Evolutionary conservation across 2,888 invertebrate genomes (phyloP).

Genomic region (Mylabris sibirica): DNA sequence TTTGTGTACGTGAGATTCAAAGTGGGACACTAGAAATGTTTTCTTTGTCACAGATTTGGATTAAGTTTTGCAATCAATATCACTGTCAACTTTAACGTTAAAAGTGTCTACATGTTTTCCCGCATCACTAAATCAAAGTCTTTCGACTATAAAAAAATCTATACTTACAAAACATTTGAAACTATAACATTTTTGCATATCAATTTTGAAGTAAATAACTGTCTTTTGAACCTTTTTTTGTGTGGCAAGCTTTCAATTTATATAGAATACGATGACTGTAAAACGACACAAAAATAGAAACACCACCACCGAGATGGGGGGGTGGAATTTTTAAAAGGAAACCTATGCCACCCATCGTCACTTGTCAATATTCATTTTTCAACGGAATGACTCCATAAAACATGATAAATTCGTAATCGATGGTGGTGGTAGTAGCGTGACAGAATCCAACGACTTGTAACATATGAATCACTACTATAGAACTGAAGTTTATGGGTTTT

Average conservation of each 20-base stretch:
- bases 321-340: conserved; percentile 31
- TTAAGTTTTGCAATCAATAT: not conserved
- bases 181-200: not conserved
- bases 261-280: too few species aligned
- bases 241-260: not conserved
- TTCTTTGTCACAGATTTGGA: too few species aligned
- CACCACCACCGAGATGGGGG: too few species aligned
- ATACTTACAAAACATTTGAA: not conserved
- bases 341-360: conserved; percentile 41
- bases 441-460: conserved; percentile 56
- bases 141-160: too few species aligned
- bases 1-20: too few species aligned
- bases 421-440: conserved; percentile 47
- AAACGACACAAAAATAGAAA: not conserved
- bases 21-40: too few species aligned
- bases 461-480: conserved; percentile 51
- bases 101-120: not conserved
- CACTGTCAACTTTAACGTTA: not conserved
- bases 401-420: conserved; percentile 56
- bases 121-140: not conserved
- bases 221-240: not conserved
- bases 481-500: conserved; percentile 49
- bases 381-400: conserved; percentile 58
- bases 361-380: conserved; percentile 61
- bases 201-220: not conserved